These are phyloP conservation scores for Athalia circularis DNA, from an alignment of 2,888 invertebrate genomes.

Conservation along the genomic window DNA sequence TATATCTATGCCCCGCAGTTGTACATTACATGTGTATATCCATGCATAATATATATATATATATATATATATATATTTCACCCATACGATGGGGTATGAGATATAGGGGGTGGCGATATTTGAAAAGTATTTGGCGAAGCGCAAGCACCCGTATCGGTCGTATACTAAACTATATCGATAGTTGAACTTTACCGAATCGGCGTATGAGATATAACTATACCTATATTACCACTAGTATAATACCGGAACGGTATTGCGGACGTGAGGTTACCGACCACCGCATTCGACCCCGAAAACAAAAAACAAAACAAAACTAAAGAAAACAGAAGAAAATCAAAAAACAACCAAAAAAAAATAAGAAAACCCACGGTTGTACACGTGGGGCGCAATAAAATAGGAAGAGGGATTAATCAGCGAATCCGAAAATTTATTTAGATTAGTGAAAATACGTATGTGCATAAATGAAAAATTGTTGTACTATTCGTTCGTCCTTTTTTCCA, in stretches of 20 bases:
- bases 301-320: neutral
- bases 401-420: neutral
- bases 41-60: too few relatives aligned
- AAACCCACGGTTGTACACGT: too few relatives aligned
- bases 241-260: neutral
- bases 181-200: neutral
- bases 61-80: too few relatives aligned
- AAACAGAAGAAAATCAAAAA: neutral
- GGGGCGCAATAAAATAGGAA: too few relatives aligned
- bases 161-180: constrained; percentile 14
- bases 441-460: neutral
- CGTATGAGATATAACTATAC: neutral
- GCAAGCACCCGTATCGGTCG: neutral
- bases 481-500: neutral
- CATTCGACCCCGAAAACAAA: neutral
- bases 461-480: neutral
- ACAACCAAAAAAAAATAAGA: neutral
- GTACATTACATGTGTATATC: too few relatives aligned
- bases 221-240: neutral
- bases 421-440: neutral
- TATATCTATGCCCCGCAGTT: neutral
- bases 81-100: too few relatives aligned
- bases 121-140: constrained; percentile 11
- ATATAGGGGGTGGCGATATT: constrained; percentile 15
- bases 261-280: constrained; percentile 20